phyloP scores from a whole-genome alignment of 1,140 invertebrate genomes.

The Uloborus diversus region DNA sequence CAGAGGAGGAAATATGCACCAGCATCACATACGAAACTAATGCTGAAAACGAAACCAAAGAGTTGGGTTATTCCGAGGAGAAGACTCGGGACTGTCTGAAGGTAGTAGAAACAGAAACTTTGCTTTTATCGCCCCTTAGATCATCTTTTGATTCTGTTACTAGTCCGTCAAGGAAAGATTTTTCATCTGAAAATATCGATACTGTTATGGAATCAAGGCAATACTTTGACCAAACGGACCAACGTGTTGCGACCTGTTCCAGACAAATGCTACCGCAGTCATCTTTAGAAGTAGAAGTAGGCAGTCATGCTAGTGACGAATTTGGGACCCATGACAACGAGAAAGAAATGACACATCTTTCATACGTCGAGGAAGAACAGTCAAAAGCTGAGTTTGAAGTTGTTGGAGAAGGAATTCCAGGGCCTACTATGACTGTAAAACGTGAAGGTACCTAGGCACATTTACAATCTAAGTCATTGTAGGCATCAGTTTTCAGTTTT shows the following conservation, averaged over 20 bases:
- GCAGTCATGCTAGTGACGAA: constrained; percentile 56
- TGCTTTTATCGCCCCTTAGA: constrained; percentile 15
- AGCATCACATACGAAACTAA: not conserved
- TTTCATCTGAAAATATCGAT: constrained; percentile 13
- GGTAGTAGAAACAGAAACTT: constrained; percentile 8
- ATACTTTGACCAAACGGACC: not conserved
- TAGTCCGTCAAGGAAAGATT: constrained; percentile 43
- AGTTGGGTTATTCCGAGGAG: not conserved
- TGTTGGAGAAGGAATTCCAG: not conserved
- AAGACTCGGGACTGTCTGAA: constrained; percentile 10
- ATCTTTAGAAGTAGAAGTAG: constrained; percentile 57
- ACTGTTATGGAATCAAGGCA: constrained; percentile 13
- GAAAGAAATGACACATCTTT: constrained; percentile 23
- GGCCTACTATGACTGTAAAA: no score
- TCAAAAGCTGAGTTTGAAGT: not conserved
- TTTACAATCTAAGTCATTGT: no score
- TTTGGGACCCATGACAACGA: not conserved
- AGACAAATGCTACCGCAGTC: constrained; percentile 43
- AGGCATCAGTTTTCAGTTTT: not conserved
- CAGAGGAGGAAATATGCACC: constrained; percentile 23
- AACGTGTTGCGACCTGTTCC: not conserved
- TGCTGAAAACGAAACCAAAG: not conserved
- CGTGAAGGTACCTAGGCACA: no score
- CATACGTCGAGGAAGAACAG: constrained; percentile 35
- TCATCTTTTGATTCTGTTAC: constrained; percentile 45